phyloP scores from a whole-genome alignment of 2,888 invertebrate species.

The Cancer borealis region DNA sequence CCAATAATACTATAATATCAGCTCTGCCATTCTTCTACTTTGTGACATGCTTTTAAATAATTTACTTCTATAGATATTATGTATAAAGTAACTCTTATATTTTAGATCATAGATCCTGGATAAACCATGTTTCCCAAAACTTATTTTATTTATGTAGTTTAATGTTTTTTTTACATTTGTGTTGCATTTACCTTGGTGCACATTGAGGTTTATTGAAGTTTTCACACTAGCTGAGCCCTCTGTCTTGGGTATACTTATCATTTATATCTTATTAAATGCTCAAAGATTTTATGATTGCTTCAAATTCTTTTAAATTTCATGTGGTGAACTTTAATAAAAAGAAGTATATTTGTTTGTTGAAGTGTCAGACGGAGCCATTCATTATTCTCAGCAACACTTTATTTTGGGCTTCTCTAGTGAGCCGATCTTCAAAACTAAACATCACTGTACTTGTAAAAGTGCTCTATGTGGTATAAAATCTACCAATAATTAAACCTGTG shows the following conservation, averaged over 20 bases:
- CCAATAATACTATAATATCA: constrained; percentile 73
- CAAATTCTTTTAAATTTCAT: constrained; percentile 51
- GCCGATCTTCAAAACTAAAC: constrained; percentile 65
- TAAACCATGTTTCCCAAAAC: constrained; percentile 68
- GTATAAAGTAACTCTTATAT: constrained; percentile 73
- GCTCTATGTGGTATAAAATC: constrained; percentile 75
- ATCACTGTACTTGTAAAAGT: constrained; percentile 71
- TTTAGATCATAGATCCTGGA: constrained; percentile 71
- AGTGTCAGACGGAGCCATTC: constrained; percentile 47
- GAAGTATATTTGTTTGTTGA: constrained; percentile 43
- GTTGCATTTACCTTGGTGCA: constrained; percentile 71
- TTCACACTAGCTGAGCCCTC: constrained; percentile 48
- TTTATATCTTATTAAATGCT: constrained; percentile 72
- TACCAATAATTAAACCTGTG: constrained; percentile 62
- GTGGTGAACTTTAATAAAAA: constrained; percentile 41
- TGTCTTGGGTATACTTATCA: constrained; percentile 59
- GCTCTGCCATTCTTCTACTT: constrained; percentile 66
- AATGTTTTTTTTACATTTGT: constrained; percentile 71
- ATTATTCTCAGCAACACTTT: constrained; percentile 53
- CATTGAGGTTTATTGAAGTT: constrained; percentile 59
- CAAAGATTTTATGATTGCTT: constrained; percentile 66
- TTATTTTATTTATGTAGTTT: constrained; percentile 74
- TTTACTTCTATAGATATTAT: constrained; percentile 68
- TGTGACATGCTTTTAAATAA: constrained; percentile 64
- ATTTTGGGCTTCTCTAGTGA: constrained; percentile 66